phyloP scores from a whole-genome alignment of 2,888 invertebrate species.

The Aleiodes testaceus region DNA sequence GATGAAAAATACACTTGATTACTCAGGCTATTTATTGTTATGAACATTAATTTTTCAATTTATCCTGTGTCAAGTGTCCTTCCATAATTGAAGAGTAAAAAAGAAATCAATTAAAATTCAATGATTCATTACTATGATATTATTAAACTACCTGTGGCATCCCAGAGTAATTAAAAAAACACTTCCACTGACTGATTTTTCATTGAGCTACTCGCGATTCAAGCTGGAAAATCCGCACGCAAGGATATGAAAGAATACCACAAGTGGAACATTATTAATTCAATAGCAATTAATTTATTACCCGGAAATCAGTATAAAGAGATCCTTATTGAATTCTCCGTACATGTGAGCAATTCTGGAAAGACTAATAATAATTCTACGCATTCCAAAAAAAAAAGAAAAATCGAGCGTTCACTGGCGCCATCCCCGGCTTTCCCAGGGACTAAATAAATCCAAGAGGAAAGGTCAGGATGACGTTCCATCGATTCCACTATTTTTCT shows the following conservation, averaged over 20 bases:
- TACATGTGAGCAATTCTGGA: conserved; percentile 20
- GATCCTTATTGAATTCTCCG: conserved; percentile 26
- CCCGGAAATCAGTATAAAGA: conserved; percentile 19
- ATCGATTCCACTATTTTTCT: conserved; percentile 2
- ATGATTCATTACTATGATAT: conserved; percentile 26
- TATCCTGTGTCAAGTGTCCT: conserved; percentile 14
- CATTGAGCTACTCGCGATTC: conserved; percentile 14
- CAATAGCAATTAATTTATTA: conserved; percentile 28
- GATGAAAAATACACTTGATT: conserved; percentile 28
- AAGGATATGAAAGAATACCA: conserved; percentile 11
- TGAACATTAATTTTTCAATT: too few relatives aligned
- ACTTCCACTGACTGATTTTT: conserved; percentile 8
- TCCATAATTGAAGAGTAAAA: conserved; percentile 60
- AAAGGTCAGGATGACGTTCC: conserved; percentile 3
- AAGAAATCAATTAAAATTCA: conserved; percentile 25
- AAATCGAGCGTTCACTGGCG: conserved; percentile 22
- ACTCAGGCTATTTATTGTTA: conserved; percentile 7
- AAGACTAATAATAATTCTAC: neutral
- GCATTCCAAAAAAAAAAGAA: neutral
- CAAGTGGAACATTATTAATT: conserved; percentile 23
- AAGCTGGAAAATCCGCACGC: conserved; percentile 9
- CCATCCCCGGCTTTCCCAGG: conserved; percentile 16
- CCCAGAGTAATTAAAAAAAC: conserved; percentile 20
- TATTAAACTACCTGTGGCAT: conserved; percentile 21
- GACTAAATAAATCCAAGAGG: conserved; percentile 5